Base-by-base conservation (phyloP, 1,140 invertebrate species). In the Halotydeus destructor region DNA sequence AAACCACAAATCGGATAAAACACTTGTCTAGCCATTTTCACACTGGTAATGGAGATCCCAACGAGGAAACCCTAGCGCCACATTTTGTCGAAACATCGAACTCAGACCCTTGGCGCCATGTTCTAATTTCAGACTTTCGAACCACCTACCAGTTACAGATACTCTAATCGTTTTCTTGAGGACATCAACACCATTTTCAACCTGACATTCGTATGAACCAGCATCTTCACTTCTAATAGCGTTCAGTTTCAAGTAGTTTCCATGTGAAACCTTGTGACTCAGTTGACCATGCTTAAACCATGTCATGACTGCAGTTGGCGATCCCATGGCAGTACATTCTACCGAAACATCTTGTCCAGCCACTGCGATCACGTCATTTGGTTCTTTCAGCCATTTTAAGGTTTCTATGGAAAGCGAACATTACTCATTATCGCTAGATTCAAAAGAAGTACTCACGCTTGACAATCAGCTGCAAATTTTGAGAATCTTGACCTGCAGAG, bases 301-400 rank as follows among this genome's bases (percentile, higher is more conserved):
- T 31, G 37, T 46, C 12, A 51, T 38, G 3, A 24, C 40, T 11
- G 50, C 49, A 9, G 19, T 0, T 2, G 50, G 50, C 0, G 51
- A 49, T 23, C 50, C 50, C 11, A 19, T 38, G 5, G 47, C 50
- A 26, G 32, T 12, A 23, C 50, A 52, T 9, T 43, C 39, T 2
- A 51, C 12, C 2, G 14, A 18, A 1, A 47, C 4, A 22, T 24
- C 31, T 9, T 42, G 39, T 18, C 49, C 50, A 28, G 39, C 39
- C 38, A 35, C 35, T 0, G 22, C 39, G 16, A 12, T 11, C 2
- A 38, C 22, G 35, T 51, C 41, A 23, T 22, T 12, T 22, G 50
- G 50, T 27, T 47, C 44, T 16, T 39, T 44, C 3, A 49, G 0
- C 49, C 50, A 52, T 12, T 24, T 36, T 19, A 47, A 47, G n/a